Evolutionary conservation across 2,113 vertebrate species (phyloP).

Genomic region (Xyliphius kryptos): DNA sequence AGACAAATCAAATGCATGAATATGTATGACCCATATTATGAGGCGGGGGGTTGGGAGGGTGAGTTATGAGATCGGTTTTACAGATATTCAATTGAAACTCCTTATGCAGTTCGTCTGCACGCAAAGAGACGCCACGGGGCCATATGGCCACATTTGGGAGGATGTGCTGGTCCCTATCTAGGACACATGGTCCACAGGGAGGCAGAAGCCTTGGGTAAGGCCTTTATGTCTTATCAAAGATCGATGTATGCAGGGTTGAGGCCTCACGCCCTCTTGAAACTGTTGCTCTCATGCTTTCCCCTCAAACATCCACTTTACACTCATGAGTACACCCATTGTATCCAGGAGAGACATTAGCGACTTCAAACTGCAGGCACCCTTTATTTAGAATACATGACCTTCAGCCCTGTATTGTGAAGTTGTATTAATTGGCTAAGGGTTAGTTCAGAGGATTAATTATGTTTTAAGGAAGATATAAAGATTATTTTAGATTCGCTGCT

Average conservation of each 20-base stretch:
- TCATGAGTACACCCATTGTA: conserved; percentile 74
- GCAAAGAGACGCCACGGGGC: conserved; percentile 24
- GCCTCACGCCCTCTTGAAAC: conserved; percentile 60
- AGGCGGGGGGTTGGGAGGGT: conserved; percentile 21
- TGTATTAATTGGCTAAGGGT: no score
- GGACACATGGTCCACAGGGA: conserved; percentile 54
- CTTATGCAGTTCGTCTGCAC: conserved; percentile 32
- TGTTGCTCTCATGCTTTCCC: conserved; percentile 60
- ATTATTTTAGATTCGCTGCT: no score
- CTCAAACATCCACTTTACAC: conserved; percentile 60
- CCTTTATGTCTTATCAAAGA: conserved; percentile 65
- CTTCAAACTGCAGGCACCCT: no score
- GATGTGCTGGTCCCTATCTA: conserved; percentile 40
- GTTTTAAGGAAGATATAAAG: no score
- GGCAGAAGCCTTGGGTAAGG: conserved; percentile 60
- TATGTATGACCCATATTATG: conserved; percentile 43
- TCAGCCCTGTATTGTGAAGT: no score
- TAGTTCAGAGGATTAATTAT: no score
- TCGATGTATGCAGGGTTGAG: conserved; percentile 59
- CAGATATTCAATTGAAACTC: conserved; percentile 39
- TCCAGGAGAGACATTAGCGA: conserved; percentile 68
- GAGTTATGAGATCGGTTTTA: conserved; percentile 24
- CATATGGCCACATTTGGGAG: conserved; percentile 42
- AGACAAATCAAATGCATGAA: conserved; percentile 43
- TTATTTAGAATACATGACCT: no score